Conservation (phyloP, 2,888 invertebrate species). For the Graphium colonna region DNA sequence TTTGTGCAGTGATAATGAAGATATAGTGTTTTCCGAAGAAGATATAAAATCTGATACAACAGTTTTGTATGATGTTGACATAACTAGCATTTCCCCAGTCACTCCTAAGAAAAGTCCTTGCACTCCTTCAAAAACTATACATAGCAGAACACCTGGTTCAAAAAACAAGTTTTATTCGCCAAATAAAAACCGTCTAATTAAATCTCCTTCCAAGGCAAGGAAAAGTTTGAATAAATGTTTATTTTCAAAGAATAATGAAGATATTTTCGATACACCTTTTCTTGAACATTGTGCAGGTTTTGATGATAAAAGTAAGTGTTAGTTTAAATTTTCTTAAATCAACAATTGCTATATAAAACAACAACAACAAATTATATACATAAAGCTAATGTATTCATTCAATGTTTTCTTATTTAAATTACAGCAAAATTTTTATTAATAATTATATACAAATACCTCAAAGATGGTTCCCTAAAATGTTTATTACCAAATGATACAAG, state of each 20-base stretch:
- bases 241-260: conserved; percentile 18
- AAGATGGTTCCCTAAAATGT: conserved; percentile 38
- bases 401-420: conserved; percentile 31
- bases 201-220: conserved; percentile 39
- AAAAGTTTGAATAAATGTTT: conserved; percentile 42
- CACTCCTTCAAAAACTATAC: conserved; percentile 28
- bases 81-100: conserved; percentile 27
- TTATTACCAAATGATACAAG: conserved; percentile 43
- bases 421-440: conserved; percentile 54
- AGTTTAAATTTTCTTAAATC: background rate
- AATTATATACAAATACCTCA: conserved; percentile 50
- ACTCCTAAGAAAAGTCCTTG: conserved; percentile 32
- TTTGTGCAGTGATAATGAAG: conserved; percentile 50
- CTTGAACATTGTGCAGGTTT: conserved; percentile 36
- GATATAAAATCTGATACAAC: conserved; percentile 32
- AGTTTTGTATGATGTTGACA: conserved; percentile 28
- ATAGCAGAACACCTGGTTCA: conserved; percentile 31
- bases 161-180: conserved; percentile 55
- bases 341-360: too few relatives aligned
- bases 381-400: too few relatives aligned
- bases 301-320: conserved; percentile 65
- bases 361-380: too few relatives aligned
- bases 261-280: conserved; percentile 30
- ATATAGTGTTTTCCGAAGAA: conserved; percentile 17
- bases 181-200: conserved; percentile 48